These are phyloP conservation scores for Suncus etruscus DNA, from an alignment of 2,113 vertebrate species.

Conservation along the genomic window DNA sequence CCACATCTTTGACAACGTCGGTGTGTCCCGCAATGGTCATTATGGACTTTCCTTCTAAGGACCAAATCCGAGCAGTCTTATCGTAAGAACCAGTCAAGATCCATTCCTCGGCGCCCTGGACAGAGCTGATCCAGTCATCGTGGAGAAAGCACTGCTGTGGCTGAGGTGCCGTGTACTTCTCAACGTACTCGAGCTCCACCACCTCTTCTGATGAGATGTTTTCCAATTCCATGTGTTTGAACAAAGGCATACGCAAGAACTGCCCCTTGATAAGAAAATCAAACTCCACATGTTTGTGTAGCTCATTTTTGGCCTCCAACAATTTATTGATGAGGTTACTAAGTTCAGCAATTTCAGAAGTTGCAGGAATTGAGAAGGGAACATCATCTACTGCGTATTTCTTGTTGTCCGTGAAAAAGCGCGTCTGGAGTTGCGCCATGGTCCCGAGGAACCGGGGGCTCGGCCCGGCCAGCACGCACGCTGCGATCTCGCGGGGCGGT, in stretches of 20 bases:
- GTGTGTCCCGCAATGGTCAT: slow-evolving; percentile 94
- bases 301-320: slow-evolving; percentile 91
- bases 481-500: too few species aligned
- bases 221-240: slow-evolving; percentile 93
- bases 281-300: slow-evolving; percentile 96
- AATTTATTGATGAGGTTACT: slow-evolving; percentile 97
- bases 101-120: slow-evolving; percentile 95
- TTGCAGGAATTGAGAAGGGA: slow-evolving; percentile 96
- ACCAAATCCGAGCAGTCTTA: slow-evolving; percentile 96
- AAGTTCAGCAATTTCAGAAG: slow-evolving; percentile 92
- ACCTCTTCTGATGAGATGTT: slow-evolving; percentile 98
- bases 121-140: slow-evolving; percentile 97
- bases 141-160: slow-evolving; percentile 98
- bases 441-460: too few species aligned
- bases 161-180: slow-evolving; percentile 95
- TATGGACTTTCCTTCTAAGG: slow-evolving; percentile 94
- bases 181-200: slow-evolving; percentile 97
- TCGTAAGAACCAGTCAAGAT: slow-evolving; percentile 97
- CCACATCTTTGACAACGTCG: slow-evolving; percentile 97
- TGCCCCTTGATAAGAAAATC: slow-evolving; percentile 97
- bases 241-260: slow-evolving; percentile 93
- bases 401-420: too few species aligned
- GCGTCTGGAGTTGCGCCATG: too few species aligned
- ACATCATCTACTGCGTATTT: slow-evolving; percentile 91
- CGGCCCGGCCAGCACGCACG: too few species aligned